Conservation (phyloP, 2,888 invertebrate species). For the Drosophila paranaensis region DNA sequence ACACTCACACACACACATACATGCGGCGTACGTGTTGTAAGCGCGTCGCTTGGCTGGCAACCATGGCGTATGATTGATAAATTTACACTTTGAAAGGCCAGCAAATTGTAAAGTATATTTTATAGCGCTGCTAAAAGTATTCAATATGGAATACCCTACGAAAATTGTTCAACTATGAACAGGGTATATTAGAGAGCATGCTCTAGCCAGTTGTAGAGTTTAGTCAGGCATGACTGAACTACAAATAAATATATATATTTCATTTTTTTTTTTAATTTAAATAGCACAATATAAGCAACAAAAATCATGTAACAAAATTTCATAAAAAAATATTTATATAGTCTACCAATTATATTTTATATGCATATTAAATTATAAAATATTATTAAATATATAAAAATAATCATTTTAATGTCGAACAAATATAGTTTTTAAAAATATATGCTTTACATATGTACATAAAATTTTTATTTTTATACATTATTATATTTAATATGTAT, state of each 20-base stretch:
- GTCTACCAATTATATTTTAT: too few species aligned
- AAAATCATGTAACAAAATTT: too few species aligned
- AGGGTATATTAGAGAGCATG: background rate
- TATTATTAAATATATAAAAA: too few species aligned
- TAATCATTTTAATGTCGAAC: too few species aligned
- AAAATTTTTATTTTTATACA: too few species aligned
- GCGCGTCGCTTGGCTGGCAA: slow-evolving; percentile 39
- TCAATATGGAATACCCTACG: slow-evolving; percentile 10
- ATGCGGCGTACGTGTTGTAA: slow-evolving; percentile 19
- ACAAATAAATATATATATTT: background rate
- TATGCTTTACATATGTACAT: too few species aligned
- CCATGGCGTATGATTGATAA: slow-evolving; percentile 70
- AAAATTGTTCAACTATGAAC: background rate
- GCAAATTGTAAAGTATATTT: slow-evolving; percentile 43
- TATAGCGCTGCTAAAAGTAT: slow-evolving; percentile 28
- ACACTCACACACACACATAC: slow-evolving; percentile 5
- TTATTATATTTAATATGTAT: too few species aligned
- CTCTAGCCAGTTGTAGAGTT: background rate
- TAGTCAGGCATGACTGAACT: background rate
- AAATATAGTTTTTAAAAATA: too few species aligned
- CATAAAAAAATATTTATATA: too few species aligned
- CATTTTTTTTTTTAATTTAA: too few species aligned
- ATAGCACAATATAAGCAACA: too few species aligned
- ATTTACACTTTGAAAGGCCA: slow-evolving; percentile 62
- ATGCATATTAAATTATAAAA: too few species aligned